phyloP scores from a whole-genome alignment of 35 echinoderm and acorn worm species.

The Ophiothrix spiculata region DNA sequence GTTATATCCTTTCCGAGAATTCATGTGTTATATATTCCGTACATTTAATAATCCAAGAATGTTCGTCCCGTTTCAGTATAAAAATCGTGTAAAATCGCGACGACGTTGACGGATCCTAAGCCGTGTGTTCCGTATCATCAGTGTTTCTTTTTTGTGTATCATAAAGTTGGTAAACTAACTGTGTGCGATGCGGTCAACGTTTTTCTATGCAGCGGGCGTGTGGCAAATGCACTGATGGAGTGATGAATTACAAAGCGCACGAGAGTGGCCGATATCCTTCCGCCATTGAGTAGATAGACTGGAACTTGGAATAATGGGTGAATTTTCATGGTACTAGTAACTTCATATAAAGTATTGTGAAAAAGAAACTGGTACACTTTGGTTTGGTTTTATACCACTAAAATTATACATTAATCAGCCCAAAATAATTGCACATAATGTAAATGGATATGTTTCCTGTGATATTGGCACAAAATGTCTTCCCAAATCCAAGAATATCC shows the following conservation, averaged over 20 bases:
- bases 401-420: too few species aligned
- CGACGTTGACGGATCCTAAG: background rate
- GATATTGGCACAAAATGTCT: too few species aligned
- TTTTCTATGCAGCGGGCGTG: too few species aligned
- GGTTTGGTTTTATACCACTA: too few species aligned
- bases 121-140: background rate
- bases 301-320: too few species aligned
- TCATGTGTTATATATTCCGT: constrained; percentile 12
- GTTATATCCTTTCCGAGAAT: background rate
- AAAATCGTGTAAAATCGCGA: background rate
- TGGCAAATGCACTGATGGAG: too few species aligned
- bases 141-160: background rate
- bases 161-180: background rate
- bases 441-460: too few species aligned
- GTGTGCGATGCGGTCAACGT: background rate
- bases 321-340: too few species aligned
- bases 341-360: too few species aligned
- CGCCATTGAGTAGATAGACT: background rate
- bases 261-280: background rate
- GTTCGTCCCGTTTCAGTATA: background rate
- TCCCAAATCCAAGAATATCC: too few species aligned
- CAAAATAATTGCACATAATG: too few species aligned
- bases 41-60: constrained; percentile 2
- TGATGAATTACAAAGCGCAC: background rate
- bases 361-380: too few species aligned